phyloP scores from a whole-genome alignment of 2,113 vertebrate species.

The Corydoras maculifer region DNA sequence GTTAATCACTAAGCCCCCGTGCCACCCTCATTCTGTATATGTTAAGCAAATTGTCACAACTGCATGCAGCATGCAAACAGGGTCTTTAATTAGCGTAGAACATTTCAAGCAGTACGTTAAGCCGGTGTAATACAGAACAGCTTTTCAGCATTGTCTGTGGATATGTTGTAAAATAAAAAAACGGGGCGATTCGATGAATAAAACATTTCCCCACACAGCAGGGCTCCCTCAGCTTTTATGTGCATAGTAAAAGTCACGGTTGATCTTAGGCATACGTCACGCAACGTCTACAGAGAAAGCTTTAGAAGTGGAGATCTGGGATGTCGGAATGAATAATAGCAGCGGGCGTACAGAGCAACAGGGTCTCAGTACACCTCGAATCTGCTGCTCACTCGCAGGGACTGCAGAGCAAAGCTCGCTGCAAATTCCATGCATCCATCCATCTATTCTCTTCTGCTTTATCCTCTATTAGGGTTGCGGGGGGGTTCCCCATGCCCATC shows the following conservation, averaged over 20 bases:
- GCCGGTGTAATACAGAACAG: conserved; percentile 59
- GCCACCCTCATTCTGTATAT: no score
- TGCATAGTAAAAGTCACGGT: conserved; percentile 33
- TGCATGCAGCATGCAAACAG: conserved; percentile 34
- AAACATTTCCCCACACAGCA: conserved; percentile 50
- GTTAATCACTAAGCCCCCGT: no score
- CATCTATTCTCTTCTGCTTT: no score
- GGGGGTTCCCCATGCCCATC: no score
- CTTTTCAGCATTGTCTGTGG: conserved; percentile 51
- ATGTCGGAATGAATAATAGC: conserved; percentile 36
- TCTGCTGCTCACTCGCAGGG: conserved; percentile 2
- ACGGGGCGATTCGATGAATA: conserved; percentile 49
- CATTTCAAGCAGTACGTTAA: conserved; percentile 61
- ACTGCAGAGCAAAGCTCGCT: conserved; percentile 34
- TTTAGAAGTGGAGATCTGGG: conserved; percentile 44
- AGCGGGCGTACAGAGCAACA: conserved; percentile 18
- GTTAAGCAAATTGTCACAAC: no score
- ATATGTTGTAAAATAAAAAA: conserved; percentile 12
- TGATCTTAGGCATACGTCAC: conserved; percentile 43
- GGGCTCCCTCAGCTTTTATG: conserved; percentile 26
- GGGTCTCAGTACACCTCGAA: not conserved
- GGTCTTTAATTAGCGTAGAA: conserved; percentile 54
- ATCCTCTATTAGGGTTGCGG: no score
- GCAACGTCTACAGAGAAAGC: conserved; percentile 3
- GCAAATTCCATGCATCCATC: not conserved